Evolutionary conservation across 2,797 vertebrate genomes (phyloP).

Genomic region (Lindbergichthys nudifrons): DNA sequence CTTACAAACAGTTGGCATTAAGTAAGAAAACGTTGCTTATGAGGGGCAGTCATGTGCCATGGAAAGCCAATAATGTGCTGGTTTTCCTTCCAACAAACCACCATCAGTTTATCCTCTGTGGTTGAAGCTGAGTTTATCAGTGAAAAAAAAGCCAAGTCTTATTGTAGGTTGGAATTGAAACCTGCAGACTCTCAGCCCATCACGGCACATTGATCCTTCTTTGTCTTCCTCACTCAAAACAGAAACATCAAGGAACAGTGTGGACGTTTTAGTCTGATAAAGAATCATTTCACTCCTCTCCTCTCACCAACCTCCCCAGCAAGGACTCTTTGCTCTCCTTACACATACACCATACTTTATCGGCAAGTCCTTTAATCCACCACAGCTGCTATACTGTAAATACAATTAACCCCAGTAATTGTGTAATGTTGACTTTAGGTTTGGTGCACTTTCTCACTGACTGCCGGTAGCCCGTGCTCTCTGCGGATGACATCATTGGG

Average conservation of each 20-base stretch:
- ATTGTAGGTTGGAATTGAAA: conserved; percentile 5
- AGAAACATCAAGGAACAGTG: neutral
- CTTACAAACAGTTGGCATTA: neutral
- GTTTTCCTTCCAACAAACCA: conserved; percentile 6
- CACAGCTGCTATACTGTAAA: conserved; percentile 78
- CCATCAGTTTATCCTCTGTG: conserved; percentile 1
- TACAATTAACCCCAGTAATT: conserved; percentile 75
- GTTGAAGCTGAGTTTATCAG: conserved; percentile 4
- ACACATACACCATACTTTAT: conserved; percentile 47
- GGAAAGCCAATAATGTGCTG: conserved; percentile 5
- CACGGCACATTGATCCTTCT: neutral
- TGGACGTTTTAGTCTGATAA: neutral
- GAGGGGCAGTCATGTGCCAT: neutral
- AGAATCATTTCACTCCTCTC: conserved; percentile 8
- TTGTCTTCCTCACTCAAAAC: neutral
- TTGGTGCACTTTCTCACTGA: conserved; percentile 69
- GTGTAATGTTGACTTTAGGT: conserved; percentile 75
- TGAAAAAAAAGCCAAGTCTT: neutral
- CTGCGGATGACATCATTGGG: conserved; percentile 80
- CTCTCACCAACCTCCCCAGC: neutral
- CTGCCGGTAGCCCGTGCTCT: conserved; percentile 71
- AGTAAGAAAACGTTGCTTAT: neutral
- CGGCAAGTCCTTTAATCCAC: conserved; percentile 59
- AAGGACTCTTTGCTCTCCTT: conserved; percentile 19
- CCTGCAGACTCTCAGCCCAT: neutral